Percentiles rank a stretch among this genome's conserved stretches.
These are phyloP conservation scores for Galaxias olidus DNA, from an alignment of 2,797 vertebrate genomes.

Conservation along the genomic window DNA sequence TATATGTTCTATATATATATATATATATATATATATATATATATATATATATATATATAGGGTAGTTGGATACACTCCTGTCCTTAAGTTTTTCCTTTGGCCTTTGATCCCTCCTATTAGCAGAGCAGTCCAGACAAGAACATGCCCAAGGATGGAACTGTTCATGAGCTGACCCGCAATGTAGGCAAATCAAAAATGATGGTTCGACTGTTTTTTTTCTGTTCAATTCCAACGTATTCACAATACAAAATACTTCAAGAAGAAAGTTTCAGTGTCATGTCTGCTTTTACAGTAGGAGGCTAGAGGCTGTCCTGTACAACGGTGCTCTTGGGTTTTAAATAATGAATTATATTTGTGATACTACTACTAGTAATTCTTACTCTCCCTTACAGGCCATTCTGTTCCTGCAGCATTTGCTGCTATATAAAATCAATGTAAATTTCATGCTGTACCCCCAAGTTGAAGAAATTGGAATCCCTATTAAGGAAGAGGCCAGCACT, in stretches of 20 bases:
- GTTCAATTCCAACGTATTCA: neutral
- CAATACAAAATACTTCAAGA: neutral
- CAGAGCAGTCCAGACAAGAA: conserved; percentile 88
- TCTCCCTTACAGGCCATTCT: conserved; percentile 78
- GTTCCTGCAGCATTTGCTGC: conserved; percentile 85
- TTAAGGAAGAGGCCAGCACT: neutral
- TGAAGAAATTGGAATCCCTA: conserved; percentile 41
- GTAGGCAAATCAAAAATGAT: conserved; percentile 46
- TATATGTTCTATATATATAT: no score
- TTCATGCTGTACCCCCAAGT: conserved; percentile 89
- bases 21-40: no score
- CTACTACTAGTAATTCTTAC: neutral
- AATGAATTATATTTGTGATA: neutral
- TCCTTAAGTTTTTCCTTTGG: neutral
- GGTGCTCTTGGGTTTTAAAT: neutral
- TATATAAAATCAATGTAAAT: conserved; percentile 84
- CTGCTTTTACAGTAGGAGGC: neutral
- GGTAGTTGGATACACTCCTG: no score
- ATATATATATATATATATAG: no score
- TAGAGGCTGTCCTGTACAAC: neutral
- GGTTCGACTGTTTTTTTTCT: neutral
- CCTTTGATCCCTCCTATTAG: no score
- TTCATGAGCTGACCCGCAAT: conserved; percentile 86
- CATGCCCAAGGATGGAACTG: conserved; percentile 89
- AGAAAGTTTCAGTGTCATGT: no score